These are phyloP conservation scores for Esperia sulphurella DNA, from an alignment of 2,888 invertebrate genomes.

Conservation along the genomic window DNA sequence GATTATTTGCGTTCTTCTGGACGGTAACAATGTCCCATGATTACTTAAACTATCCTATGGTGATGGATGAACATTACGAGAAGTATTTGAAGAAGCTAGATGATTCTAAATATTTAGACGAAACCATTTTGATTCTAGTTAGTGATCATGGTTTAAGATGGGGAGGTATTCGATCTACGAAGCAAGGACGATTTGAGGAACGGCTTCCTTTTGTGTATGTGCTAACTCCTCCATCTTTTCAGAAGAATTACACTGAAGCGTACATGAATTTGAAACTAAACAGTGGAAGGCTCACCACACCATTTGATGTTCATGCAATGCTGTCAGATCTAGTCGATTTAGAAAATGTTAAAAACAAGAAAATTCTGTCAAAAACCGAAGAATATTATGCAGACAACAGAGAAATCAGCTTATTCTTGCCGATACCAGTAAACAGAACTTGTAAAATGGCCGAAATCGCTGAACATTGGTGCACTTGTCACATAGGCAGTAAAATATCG, in stretches of 20 bases:
- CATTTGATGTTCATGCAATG: conserved; percentile 88
- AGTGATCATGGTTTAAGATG: conserved; percentile 93
- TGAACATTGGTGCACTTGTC: conserved; percentile 90
- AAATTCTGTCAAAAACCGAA: conserved; percentile 30
- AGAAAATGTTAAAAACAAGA: conserved; percentile 31
- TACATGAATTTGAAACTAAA: conserved; percentile 81
- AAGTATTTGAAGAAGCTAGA: conserved; percentile 72
- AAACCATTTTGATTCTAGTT: conserved; percentile 83
- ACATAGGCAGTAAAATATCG: conserved; percentile 73
- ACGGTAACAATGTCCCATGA: conserved; percentile 88
- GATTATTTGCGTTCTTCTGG: conserved; percentile 87
- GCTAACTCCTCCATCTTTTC: conserved; percentile 83
- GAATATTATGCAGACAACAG: conserved; percentile 47
- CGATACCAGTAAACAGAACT: conserved; percentile 82
- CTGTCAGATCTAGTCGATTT: conserved; percentile 80
- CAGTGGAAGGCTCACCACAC: conserved; percentile 80
- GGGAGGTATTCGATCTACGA: conserved; percentile 86
- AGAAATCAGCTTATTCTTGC: conserved; percentile 85
- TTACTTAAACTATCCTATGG: conserved; percentile 83
- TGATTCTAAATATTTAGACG: conserved; percentile 67
- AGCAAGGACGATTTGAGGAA: conserved; percentile 89
- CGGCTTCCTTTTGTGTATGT: conserved; percentile 87
- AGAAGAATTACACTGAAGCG: conserved; percentile 74
- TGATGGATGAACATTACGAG: conserved; percentile 81
- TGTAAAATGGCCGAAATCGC: conserved; percentile 86